phyloP scores from a whole-genome alignment of 2,113 vertebrate genomes.

The Pseudorectes ferrugineus region DNA sequence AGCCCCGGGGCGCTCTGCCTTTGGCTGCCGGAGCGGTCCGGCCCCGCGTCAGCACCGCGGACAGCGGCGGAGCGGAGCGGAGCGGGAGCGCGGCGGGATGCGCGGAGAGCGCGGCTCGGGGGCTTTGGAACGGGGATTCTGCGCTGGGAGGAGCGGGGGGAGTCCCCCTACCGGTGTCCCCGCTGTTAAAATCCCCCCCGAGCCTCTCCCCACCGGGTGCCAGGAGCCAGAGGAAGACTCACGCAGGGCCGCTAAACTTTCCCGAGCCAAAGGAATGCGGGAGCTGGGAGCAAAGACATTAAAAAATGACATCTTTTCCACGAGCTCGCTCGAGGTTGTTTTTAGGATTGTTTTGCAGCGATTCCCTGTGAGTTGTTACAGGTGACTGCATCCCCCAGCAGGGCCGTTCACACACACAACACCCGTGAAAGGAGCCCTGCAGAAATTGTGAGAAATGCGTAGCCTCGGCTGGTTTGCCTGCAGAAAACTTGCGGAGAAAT shows the following conservation, averaged over 20 bases:
- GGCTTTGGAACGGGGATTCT: not conserved
- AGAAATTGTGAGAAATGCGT: not conserved
- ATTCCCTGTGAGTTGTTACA: not conserved
- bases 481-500: not conserved
- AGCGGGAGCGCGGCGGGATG: not conserved
- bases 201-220: not conserved
- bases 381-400: not conserved
- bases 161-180: not conserved
- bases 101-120: not conserved
- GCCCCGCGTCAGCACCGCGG: not conserved
- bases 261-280: not conserved
- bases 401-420: accelerated
- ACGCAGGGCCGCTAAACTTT: not conserved
- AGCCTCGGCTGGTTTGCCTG: not conserved
- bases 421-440: not conserved
- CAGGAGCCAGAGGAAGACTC: not conserved
- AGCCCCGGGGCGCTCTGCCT: no score
- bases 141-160: not conserved
- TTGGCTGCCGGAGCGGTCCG: not conserved
- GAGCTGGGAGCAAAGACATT: not conserved
- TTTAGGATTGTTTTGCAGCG: not conserved
- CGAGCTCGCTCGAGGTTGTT: not conserved
- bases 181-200: not conserved
- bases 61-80: not conserved
- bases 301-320: not conserved